phyloP scores from a whole-genome alignment of 2,888 invertebrate species.

The Athalia cordata region DNA sequence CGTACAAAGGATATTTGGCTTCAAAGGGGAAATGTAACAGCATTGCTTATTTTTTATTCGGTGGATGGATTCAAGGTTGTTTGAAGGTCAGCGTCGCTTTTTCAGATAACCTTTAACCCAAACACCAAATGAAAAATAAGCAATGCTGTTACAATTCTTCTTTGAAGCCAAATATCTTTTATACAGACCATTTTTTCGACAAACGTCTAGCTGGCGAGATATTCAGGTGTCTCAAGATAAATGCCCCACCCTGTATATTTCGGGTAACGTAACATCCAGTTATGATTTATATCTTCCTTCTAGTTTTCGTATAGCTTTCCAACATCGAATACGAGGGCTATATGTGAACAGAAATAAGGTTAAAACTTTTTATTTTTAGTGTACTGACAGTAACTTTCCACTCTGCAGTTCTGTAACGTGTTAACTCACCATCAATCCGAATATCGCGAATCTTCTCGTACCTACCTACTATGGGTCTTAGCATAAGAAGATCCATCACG shows the following conservation, averaged over 20 bases:
- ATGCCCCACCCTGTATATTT: background rate
- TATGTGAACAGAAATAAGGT: background rate
- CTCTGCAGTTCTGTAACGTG: slow-evolving; percentile 7
- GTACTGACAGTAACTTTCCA: background rate
- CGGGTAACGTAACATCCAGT: background rate
- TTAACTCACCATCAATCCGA: slow-evolving; percentile 12
- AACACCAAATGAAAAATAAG: too few relatives aligned
- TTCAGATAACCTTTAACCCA: background rate
- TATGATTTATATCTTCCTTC: background rate
- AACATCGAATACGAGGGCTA: background rate
- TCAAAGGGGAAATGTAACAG: background rate
- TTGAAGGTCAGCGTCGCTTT: background rate
- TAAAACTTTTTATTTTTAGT: slow-evolving; percentile 10
- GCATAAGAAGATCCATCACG: too few relatives aligned
- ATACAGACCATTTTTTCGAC: too few relatives aligned
- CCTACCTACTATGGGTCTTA: too few relatives aligned
- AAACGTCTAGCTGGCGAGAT: background rate
- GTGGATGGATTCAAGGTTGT: background rate
- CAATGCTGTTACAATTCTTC: too few relatives aligned
- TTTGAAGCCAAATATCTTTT: too few relatives aligned
- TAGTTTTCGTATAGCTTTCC: background rate
- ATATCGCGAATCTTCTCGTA: too few relatives aligned
- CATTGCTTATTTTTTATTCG: background rate
- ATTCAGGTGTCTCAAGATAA: background rate
- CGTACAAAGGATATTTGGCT: background rate